Percentiles rank a stretch among this genome's conserved stretches.
Conservation (phyloP, 2,888 invertebrate genomes). For the Napeogenes sylphis region DNA sequence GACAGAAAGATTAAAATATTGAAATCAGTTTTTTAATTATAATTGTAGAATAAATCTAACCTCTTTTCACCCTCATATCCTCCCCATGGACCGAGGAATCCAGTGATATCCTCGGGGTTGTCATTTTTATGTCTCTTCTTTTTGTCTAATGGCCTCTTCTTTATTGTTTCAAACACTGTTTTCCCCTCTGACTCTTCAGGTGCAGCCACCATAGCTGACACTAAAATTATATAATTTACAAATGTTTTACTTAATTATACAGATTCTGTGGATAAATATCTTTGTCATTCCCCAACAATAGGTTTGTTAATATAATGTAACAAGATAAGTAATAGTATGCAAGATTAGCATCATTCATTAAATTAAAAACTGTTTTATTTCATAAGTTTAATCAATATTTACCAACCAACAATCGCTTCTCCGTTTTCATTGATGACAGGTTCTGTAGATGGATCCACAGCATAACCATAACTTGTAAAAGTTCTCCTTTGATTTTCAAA, state of each 20-base stretch:
- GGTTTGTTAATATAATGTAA: too few relatives aligned
- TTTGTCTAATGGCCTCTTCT: conserved; percentile 84
- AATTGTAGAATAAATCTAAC: conserved; percentile 43
- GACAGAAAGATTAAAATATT: background rate
- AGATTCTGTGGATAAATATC: too few relatives aligned
- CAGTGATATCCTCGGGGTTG: conserved; percentile 93
- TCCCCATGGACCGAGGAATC: conserved; percentile 99
- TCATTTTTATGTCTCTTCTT: conserved; percentile 92
- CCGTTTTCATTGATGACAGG: conserved; percentile 59
- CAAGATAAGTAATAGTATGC: too few relatives aligned
- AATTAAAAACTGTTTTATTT: too few relatives aligned
- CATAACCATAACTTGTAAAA: conserved; percentile 96
- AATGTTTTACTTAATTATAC: too few relatives aligned
- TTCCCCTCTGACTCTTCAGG: conserved; percentile 87
- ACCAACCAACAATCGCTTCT: conserved; percentile 72
- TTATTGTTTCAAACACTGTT: conserved; percentile 93
- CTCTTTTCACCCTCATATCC: conserved; percentile 92
- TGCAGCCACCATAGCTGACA: conserved; percentile 79
- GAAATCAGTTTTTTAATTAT: too few relatives aligned
- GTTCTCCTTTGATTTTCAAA: conserved; percentile 98
- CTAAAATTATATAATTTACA: conserved; percentile 37
- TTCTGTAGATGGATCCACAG: conserved; percentile 92
- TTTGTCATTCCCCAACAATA: too few relatives aligned
- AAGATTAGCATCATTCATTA: too few relatives aligned
- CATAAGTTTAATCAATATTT: background rate